Base-by-base conservation (phyloP, 2,888 invertebrate species). In the Malacosoma neustria region DNA sequence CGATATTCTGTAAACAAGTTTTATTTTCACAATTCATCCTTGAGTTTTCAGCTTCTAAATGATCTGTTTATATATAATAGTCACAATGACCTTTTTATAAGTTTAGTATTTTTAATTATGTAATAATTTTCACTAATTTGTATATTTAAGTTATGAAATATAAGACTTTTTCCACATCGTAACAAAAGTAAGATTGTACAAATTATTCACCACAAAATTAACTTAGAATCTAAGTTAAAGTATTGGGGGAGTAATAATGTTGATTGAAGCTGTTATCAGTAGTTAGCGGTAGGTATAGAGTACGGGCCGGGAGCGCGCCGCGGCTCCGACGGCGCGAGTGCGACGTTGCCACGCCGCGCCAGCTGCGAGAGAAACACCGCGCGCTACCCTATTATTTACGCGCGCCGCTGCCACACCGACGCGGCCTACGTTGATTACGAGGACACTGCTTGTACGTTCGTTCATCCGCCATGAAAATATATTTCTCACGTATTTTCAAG, bases 301-400 rank as follows among this genome's bases (percentile, higher is more conserved):
- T 57, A 52, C 58, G 58, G 51, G 54, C 49, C 52, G 57, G 58
- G 56, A 53, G 50, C 45, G 40, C 51, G 49, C 43, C 22, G 48
- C 13, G 47, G 48, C 43, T 45, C 60, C 64, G 49, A 60, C 59
- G 69, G 68, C 57, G 52, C 55, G 56, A 52, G 63, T 51, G 81
- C 81, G 77, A 69, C 74, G 85, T 84, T 84, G 84, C 82, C 82
- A 65, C 70, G 67, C 51, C 62, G 73, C 80, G 79, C 82, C 84
- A 80, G 81, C 85, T 84, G 85, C 80, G 81, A 84, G 81, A 81
- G 82, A 80, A 81, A 82, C 74, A 84, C 75, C 72, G 74, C 75
- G 80, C 79, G 75, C n/a, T 82, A 85, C 85, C 85, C 85, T 84
- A 84, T 85, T 84, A 84, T 84, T 84, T 84, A 84, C 82, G 77